Conservation (phyloP, 1,140 invertebrate genomes). For the Leptopilina boulardi region DNA sequence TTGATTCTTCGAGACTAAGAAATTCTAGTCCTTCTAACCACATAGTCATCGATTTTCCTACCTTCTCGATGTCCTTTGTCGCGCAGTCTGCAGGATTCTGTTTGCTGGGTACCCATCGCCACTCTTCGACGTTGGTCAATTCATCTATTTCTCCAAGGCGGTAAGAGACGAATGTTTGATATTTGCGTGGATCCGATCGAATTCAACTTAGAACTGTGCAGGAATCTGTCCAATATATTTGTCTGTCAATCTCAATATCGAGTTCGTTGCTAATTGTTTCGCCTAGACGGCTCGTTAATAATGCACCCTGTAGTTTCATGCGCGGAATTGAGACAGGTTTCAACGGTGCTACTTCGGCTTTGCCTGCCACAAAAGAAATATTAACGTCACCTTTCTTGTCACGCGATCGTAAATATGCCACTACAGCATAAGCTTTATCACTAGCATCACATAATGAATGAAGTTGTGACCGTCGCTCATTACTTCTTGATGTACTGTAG, state of each 20-base stretch:
- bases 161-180: slow-evolving; percentile 69
- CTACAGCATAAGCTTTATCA: slow-evolving; percentile 56
- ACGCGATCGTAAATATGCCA: slow-evolving; percentile 53
- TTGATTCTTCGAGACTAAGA: not conserved
- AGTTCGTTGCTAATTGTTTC: slow-evolving; percentile 37
- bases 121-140: slow-evolving; percentile 44
- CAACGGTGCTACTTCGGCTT: slow-evolving; percentile 54
- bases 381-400: not conserved
- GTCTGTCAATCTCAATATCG: not conserved
- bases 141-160: slow-evolving; percentile 66
- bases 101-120: slow-evolving; percentile 51
- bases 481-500: not conserved
- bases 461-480: slow-evolving; percentile 54
- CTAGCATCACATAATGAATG: slow-evolving; percentile 67
- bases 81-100: slow-evolving; percentile 59
- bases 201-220: slow-evolving; percentile 51
- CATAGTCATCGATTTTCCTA: not conserved
- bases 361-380: slow-evolving; percentile 47
- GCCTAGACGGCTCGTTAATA: slow-evolving; percentile 49
- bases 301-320: slow-evolving; percentile 57
- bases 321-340: slow-evolving; percentile 54
- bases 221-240: slow-evolving; percentile 50
- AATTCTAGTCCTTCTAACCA: not conserved
- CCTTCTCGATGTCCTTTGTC: not conserved
- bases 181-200: slow-evolving; percentile 43